These are phyloP conservation scores for Sarcophaga subvicina DNA, from an alignment of 2,888 invertebrate species.

Conservation along the genomic window DNA sequence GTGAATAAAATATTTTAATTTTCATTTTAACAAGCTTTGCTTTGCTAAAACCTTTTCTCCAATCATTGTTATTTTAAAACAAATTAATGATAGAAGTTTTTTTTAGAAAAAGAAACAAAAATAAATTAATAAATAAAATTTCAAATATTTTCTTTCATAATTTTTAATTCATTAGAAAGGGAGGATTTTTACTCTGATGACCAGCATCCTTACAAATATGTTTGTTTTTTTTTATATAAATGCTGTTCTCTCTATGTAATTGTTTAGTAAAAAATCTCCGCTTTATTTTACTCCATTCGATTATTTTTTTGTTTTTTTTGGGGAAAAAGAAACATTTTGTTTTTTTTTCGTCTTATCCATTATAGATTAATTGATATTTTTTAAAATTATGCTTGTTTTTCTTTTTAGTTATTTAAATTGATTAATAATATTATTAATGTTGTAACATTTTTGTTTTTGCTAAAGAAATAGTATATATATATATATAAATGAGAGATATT, in stretches of 20 bases:
- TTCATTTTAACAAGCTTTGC: constrained; percentile 47
- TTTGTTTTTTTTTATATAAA: constrained; percentile 46
- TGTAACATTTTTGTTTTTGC: not conserved
- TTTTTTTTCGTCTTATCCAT: constrained; percentile 56
- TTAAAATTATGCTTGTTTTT: constrained; percentile 50
- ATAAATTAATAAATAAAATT: not conserved
- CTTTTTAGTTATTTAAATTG: constrained; percentile 51
- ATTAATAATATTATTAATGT: constrained; percentile 55
- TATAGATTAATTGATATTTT: constrained; percentile 65
- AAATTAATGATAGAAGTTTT: constrained; percentile 36
- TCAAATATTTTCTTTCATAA: constrained; percentile 25
- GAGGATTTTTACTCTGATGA: constrained; percentile 52
- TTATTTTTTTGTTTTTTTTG: constrained; percentile 16
- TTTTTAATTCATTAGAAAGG: constrained; percentile 36
- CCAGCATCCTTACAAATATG: constrained; percentile 58
- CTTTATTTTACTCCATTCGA: constrained; percentile 40
- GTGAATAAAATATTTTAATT: not conserved
- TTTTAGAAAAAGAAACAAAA: not conserved
- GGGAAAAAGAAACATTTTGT: constrained; percentile 64
- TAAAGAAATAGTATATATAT: too few species aligned
- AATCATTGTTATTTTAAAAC: constrained; percentile 33
- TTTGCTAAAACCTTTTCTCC: constrained; percentile 31
- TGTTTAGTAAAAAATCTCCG: constrained; percentile 45
- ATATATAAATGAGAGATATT: too few species aligned
- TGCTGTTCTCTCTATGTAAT: constrained; percentile 43